A percentile compares a stretch with the other conserved stretches of the same genome.
phyloP scores from a whole-genome alignment of 1,140 invertebrate genomes.

The Rhopalosiphum maidis region DNA sequence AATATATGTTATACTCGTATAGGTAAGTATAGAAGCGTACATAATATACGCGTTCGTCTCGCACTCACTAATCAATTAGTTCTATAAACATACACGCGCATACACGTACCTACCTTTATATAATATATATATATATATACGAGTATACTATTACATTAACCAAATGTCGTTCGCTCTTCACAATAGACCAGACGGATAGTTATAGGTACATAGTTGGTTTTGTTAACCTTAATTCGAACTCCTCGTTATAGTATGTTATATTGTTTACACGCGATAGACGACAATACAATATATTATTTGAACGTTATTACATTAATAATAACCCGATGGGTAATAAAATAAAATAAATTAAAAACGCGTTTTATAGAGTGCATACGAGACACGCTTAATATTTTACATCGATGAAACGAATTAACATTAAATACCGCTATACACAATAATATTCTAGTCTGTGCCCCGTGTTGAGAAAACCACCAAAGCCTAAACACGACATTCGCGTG shows the following conservation, averaged over 20 bases:
- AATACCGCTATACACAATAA: neutral
- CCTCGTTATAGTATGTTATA: neutral
- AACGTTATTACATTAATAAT: neutral
- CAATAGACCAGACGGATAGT: constrained; percentile 36
- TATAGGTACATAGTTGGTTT: constrained; percentile 21
- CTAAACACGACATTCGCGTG: neutral
- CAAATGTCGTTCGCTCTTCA: constrained; percentile 42
- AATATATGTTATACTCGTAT: neutral
- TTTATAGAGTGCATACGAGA: neutral
- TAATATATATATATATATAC: neutral
- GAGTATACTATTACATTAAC: neutral
- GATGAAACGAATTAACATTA: neutral
- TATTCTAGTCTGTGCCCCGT: accelerated
- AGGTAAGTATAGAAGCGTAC: neutral
- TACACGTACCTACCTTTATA: neutral
- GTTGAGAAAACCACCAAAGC: too few species aligned
- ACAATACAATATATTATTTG: neutral
- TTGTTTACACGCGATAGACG: constrained; percentile 4
- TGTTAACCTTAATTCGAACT: constrained; percentile 6
- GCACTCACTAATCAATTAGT: constrained; percentile 21
- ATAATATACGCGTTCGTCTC: neutral
- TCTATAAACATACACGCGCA: neutral
- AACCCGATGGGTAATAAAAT: neutral
- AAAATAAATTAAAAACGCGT: neutral
- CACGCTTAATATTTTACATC: neutral